These are phyloP conservation scores for Thripadectes ignobilis DNA, from an alignment of 2,797 vertebrate species.

Conservation along the genomic window DNA sequence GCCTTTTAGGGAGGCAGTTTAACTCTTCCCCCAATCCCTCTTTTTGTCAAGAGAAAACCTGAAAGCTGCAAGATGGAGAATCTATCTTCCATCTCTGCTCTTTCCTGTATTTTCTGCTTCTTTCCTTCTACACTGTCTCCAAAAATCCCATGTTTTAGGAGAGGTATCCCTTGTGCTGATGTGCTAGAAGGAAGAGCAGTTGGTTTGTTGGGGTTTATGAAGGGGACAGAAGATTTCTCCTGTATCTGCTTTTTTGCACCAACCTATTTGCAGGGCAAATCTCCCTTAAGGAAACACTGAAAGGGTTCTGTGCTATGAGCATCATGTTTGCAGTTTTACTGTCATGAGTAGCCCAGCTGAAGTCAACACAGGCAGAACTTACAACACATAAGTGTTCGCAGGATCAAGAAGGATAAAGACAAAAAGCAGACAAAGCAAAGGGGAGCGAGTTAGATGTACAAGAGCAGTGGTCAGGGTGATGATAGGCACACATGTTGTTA, in stretches of 20 bases:
- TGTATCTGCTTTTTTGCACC: neutral
- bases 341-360: neutral
- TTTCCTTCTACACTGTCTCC: neutral
- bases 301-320: neutral
- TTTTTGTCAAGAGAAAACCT: neutral
- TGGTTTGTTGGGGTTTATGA: neutral
- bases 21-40: neutral
- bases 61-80: neutral
- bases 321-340: neutral
- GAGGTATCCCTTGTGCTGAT: neutral
- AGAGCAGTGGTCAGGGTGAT: slow-evolving; percentile 62
- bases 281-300: neutral
- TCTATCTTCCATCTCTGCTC: neutral
- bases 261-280: neutral
- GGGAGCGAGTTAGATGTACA: neutral
- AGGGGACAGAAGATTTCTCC: neutral
- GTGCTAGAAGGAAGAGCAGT: neutral
- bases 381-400: neutral
- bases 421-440: slow-evolving; percentile 22
- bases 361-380: neutral
- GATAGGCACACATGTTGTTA: slow-evolving; percentile 66
- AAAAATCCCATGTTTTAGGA: neutral
- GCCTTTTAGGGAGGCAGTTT: neutral
- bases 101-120: neutral
- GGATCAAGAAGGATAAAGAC: neutral